Evolutionary conservation across 2,113 vertebrate species (phyloP), one percentile per base, ranked within the genome.

Genomic region (Halcyon senegalensis): DNA sequence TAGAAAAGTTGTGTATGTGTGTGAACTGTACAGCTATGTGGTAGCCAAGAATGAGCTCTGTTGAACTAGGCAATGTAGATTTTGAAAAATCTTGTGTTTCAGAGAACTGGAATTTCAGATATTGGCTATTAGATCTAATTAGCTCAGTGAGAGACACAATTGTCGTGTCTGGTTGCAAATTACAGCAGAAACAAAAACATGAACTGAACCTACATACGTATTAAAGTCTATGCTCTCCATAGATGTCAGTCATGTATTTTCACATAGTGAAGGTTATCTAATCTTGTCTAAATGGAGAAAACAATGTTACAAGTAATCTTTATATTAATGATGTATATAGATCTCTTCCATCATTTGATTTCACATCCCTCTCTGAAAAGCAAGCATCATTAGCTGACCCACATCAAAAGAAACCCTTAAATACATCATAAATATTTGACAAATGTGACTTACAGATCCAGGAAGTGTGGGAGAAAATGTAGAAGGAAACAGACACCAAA

Each of bases 331-430:
- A 43, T 39, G 3, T 16, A 19, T 75, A 16, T 44, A 68, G 1
- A 5, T 73, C 12, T 87, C n/a, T 73, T 77, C 7, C 39, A 27
- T 20, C 4, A 11, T 68, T 44, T 53, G 59, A 69, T 89, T 87
- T 68, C 13, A 62, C 4, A 30, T 19, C 3, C 11, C 4, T 43
- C 16, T 87, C 48, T 48, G 31, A 84, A 72, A 78, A 89, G 9
- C 10, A 78, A 60, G 9, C 0, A 0, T 55, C 20, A 43, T 51
- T 51, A 81, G 16, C 21, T 51, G 31, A 89, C 27, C 12, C 30
- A 53, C 0, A 1, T 4, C 2, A 78, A 74, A 72, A 62, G 25
- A 70, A 58, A 13, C 1, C 10, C 13, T 53, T 51, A 46, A 67
- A 67, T 35, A 24, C 13, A 51, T 64, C 43, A n/a, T 80, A 80